Percentiles rank a stretch among this genome's conserved stretches.
These are phyloP conservation scores for Cirrhinus molitorella DNA, from an alignment of 2,797 vertebrate genomes.

Conservation along the genomic window DNA sequence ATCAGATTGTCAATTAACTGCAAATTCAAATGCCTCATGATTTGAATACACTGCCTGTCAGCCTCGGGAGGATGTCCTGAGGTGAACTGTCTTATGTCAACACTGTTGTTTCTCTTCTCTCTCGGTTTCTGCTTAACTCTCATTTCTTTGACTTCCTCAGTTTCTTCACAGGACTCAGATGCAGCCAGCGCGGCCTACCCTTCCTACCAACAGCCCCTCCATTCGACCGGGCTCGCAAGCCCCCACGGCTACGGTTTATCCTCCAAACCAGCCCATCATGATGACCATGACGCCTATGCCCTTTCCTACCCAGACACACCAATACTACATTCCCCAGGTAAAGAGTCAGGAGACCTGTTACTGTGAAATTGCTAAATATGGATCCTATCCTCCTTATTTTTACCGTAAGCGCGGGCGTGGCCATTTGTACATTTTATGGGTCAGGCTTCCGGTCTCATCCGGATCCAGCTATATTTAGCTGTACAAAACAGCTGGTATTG, in stretches of 20 bases:
- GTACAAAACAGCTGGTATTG: no score
- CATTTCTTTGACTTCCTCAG: constrained; percentile 68
- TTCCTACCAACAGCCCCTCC: constrained; percentile 90
- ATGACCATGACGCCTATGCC: constrained; percentile 98
- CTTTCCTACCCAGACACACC: constrained; percentile 92
- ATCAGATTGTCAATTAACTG: constrained; percentile 9
- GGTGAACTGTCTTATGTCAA: constrained; percentile 17
- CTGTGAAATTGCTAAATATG: background rate
- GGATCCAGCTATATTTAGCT: no score
- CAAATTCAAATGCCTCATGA: constrained; percentile 2
- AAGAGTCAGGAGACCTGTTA: background rate
- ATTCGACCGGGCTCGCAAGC: constrained; percentile 91
- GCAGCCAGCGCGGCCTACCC: constrained; percentile 89
- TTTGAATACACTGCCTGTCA: constrained; percentile 22
- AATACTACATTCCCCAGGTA: constrained; percentile 97
- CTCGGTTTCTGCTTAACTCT: constrained; percentile 6
- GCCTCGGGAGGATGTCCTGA: constrained; percentile 1
- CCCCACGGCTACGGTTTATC: constrained; percentile 89
- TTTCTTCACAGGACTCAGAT: constrained; percentile 98
- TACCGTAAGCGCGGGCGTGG: no score
- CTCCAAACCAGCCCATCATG: constrained; percentile 95
- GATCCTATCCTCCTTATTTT: background rate
- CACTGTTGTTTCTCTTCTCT: background rate
- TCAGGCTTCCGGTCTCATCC: no score
- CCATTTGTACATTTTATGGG: no score